A percentile compares a stretch with the other conserved stretches of the same genome.
phyloP scores from a whole-genome alignment of 2,113 vertebrate genomes.

The Otis tarda region DNA sequence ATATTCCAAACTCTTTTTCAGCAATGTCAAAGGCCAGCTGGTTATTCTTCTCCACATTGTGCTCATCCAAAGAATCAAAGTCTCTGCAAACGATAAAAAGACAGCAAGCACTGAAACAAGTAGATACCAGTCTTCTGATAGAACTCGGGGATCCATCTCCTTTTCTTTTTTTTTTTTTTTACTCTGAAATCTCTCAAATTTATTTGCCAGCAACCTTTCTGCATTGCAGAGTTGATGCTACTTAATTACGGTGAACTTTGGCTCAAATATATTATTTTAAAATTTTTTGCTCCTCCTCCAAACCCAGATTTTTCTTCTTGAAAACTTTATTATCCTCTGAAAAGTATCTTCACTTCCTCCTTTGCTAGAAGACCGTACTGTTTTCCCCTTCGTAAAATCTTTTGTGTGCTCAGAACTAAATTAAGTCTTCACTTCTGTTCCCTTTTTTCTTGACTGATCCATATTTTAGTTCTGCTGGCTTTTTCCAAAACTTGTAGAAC shows the following conservation, averaged over 20 bases:
- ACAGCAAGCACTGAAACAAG: not conserved
- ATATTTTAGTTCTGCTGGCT: not conserved
- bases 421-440: not conserved
- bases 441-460: not conserved
- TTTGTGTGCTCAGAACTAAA: not conserved
- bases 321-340: not conserved
- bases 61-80: slow-evolving; percentile 91
- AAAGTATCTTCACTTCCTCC: not conserved
- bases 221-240: not conserved
- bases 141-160: not conserved
- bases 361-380: not conserved
- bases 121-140: not conserved
- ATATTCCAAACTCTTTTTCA: slow-evolving; percentile 94
- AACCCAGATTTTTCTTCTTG: not conserved
- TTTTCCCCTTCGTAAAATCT: not conserved
- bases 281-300: not conserved
- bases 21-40: slow-evolving; percentile 94
- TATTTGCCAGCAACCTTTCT: not conserved
- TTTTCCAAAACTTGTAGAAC: not conserved
- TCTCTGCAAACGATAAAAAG: slow-evolving; percentile 78
- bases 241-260: not conserved
- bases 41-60: slow-evolving; percentile 90
- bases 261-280: rapidly evolving
- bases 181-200: not conserved
- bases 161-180: rapidly evolving